phyloP scores from a whole-genome alignment of 2,797 vertebrate species.

The Rhynchonycteris naso region DNA sequence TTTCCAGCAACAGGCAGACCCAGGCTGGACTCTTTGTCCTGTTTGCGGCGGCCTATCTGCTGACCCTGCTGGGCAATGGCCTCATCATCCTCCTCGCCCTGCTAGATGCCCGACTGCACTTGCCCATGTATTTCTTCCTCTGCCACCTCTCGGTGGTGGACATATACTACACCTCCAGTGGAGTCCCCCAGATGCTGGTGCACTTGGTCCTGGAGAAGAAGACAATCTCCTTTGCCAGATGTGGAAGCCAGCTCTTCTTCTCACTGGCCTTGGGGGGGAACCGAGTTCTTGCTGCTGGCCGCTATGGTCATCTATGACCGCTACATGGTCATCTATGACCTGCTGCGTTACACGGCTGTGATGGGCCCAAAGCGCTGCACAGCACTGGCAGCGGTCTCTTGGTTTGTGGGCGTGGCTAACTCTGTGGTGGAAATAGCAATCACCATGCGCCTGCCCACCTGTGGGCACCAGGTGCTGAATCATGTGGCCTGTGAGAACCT shows the following conservation, averaged over 20 bases:
- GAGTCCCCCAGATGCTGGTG: slow-evolving; percentile 62
- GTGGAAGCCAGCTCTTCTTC: slow-evolving; percentile 62
- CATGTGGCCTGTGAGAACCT: slow-evolving; percentile 59
- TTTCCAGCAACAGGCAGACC: slow-evolving; percentile 47
- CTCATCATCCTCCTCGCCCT: slow-evolving; percentile 30
- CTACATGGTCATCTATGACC: slow-evolving; percentile 32
- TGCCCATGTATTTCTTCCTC: slow-evolving; percentile 63
- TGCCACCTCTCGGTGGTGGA: slow-evolving; percentile 42
- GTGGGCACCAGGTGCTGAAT: slow-evolving; percentile 47
- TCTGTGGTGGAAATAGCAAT: slow-evolving; percentile 12
- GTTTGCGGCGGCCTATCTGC: slow-evolving; percentile 56
- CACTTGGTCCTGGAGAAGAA: slow-evolving; percentile 60
- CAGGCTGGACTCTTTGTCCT: slow-evolving; percentile 65
- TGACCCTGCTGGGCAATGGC: slow-evolving; percentile 68
- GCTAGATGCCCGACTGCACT: slow-evolving; percentile 6
- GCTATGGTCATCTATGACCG: slow-evolving; percentile 64
- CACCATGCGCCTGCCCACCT: slow-evolving; percentile 63
- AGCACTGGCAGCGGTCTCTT: neutral
- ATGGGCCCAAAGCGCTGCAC: neutral
- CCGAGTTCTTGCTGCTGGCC: slow-evolving; percentile 47
- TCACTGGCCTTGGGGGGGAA: neutral
- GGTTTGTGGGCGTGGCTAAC: slow-evolving; percentile 44
- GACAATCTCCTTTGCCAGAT: slow-evolving; percentile 16
- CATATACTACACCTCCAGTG: slow-evolving; percentile 56
- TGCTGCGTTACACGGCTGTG: neutral